phyloP scores from a whole-genome alignment of 2,797 vertebrate genomes.

The Rhinella marina region DNA sequence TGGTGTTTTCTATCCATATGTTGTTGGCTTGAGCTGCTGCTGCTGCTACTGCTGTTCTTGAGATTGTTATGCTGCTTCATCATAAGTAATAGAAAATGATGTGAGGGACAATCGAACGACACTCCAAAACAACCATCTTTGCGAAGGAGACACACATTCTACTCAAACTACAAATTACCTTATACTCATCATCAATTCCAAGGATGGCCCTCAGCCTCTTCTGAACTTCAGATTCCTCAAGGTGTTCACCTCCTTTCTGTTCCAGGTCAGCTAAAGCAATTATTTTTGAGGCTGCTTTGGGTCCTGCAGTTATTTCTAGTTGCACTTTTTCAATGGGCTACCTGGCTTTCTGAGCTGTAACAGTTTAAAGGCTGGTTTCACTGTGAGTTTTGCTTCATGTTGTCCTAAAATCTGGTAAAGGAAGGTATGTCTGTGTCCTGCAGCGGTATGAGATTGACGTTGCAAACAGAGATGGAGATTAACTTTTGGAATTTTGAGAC shows the following conservation, averaged over 20 bases:
- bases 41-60: not conserved
- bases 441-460: constrained; percentile 72
- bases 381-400: constrained; percentile 67
- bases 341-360: constrained; percentile 68
- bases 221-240: constrained; percentile 65
- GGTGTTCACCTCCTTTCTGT: constrained; percentile 40
- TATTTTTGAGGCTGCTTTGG: constrained; percentile 77
- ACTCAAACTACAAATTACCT: constrained; percentile 51
- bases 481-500: constrained; percentile 67
- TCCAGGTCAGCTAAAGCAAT: constrained; percentile 68
- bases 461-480: constrained; percentile 75
- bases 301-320: constrained; percentile 78
- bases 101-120: not conserved
- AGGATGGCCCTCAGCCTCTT: constrained; percentile 79
- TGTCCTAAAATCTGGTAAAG: constrained; percentile 75
- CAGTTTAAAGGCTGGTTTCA: constrained; percentile 66
- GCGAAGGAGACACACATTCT: not conserved
- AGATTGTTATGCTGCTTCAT: not conserved
- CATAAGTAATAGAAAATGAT: not conserved
- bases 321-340: constrained; percentile 76
- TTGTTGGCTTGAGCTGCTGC: not conserved
- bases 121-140: not conserved
- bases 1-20: accelerated
- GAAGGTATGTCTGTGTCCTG: constrained; percentile 64
- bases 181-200: constrained; percentile 66